Percentiles rank a stretch among this genome's conserved stretches.
phyloP scores from a whole-genome alignment of 1,140 invertebrate genomes.

The Hetaerina americana region DNA sequence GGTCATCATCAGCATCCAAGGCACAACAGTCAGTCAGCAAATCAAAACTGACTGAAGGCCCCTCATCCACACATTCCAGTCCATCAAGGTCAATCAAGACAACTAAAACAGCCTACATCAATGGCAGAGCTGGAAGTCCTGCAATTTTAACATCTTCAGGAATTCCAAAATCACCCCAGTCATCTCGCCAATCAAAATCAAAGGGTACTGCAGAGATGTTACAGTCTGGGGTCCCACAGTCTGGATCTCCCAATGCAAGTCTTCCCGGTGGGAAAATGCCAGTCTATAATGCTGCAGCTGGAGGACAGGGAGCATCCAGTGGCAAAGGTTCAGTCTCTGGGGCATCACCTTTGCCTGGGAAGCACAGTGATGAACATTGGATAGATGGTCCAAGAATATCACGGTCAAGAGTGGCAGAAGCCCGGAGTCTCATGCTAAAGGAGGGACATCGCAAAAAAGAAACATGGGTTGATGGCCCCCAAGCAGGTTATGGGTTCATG shows the following conservation, averaged over 20 bases:
- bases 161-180: background rate
- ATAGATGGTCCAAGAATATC: constrained; percentile 86
- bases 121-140: background rate
- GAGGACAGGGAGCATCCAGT: constrained; percentile 18
- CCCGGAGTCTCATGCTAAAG: constrained; percentile 54
- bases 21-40: constrained; percentile 2
- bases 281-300: background rate
- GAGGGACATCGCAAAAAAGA: constrained; percentile 64
- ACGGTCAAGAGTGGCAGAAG: constrained; percentile 68
- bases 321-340: constrained; percentile 23
- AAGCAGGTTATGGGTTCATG: constrained; percentile 66
- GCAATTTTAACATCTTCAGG: background rate
- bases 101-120: constrained; percentile 14
- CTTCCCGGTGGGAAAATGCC: background rate
- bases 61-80: background rate
- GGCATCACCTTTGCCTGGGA: background rate
- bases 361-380: constrained; percentile 74
- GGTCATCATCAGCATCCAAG: constrained; percentile 10
- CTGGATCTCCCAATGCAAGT: background rate
- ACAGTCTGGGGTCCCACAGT: background rate
- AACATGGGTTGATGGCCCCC: constrained; percentile 88
- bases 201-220: too few relatives aligned
- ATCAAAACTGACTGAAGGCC: background rate
- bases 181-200: background rate
- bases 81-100: constrained; percentile 7